phyloP scores from a whole-genome alignment of 2,888 invertebrate species.

The Tipula vernalis region DNA sequence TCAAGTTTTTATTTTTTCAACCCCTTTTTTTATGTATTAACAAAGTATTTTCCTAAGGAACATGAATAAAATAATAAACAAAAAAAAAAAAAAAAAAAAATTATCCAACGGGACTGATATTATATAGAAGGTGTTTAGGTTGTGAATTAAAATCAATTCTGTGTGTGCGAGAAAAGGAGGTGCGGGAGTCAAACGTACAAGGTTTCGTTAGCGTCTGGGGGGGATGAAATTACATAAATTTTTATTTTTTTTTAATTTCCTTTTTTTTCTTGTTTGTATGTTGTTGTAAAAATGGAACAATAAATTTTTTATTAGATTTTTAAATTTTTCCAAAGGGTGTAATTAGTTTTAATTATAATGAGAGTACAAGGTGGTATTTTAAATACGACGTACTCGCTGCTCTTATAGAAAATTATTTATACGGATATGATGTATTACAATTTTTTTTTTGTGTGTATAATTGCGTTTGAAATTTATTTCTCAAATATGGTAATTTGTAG shows the following conservation, averaged over 20 bases:
- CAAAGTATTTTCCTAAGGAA: not conserved
- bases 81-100: not conserved
- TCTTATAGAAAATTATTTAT: not conserved
- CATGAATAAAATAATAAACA: not conserved
- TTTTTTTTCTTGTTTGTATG: not conserved
- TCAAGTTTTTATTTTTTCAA: not conserved
- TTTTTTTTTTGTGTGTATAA: not conserved
- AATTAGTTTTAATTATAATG: not conserved
- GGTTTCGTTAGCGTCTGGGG: not conserved
- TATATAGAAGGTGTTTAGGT: not conserved
- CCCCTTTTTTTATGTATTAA: not conserved
- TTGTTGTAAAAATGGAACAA: not conserved
- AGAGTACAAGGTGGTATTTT: not conserved
- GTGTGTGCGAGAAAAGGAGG: not conserved
- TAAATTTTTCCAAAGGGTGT: not conserved
- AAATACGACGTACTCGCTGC: not conserved
- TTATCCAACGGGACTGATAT: not conserved
- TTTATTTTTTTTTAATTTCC: not conserved
- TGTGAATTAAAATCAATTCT: not conserved
- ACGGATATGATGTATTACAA: not conserved
- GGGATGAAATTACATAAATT: not conserved
- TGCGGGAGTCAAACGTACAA: not conserved
- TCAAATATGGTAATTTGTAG: not conserved
- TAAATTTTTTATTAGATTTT: slow-evolving; percentile 4
- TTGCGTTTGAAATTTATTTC: not conserved